A percentile compares a stretch with the other conserved stretches of the same genome.
phyloP scores from a whole-genome alignment of 2,888 invertebrate species.

The Eugnorisma glareosa region DNA sequence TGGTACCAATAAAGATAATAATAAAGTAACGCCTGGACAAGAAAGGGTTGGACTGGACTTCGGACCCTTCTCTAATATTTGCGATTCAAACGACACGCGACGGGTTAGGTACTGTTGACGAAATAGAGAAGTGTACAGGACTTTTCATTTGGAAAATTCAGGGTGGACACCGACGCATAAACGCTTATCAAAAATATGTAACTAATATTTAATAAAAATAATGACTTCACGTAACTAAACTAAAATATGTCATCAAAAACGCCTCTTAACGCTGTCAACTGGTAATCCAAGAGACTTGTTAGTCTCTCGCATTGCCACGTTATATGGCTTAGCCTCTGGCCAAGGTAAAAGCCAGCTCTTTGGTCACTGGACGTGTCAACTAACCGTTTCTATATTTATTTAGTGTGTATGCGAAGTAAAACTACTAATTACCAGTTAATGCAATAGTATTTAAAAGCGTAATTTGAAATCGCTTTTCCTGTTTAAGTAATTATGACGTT shows the following conservation, averaged over 20 bases:
- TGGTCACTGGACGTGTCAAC: not conserved
- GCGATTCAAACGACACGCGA: conserved; percentile 53
- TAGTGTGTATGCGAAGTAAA: not conserved
- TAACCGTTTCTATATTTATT: not conserved
- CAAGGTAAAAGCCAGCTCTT: not conserved
- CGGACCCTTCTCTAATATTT: conserved; percentile 64
- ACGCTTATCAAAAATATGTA: too few relatives aligned
- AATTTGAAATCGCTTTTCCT: not conserved
- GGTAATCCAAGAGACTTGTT: not conserved
- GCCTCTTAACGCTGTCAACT: not conserved
- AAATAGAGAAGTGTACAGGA: not conserved
- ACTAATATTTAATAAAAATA: too few relatives aligned
- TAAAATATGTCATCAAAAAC: too few relatives aligned
- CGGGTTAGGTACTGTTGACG: conserved; percentile 45
- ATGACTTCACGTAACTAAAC: too few relatives aligned
- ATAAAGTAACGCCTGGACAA: conserved; percentile 54
- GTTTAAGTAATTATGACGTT: not conserved
- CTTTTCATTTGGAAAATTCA: not conserved
- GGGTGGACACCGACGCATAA: too few relatives aligned
- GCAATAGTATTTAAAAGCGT: not conserved
- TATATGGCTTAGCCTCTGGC: not conserved
- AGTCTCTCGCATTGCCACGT: not conserved
- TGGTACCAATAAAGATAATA: conserved; percentile 65
- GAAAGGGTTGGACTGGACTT: conserved; percentile 55
- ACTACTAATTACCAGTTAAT: not conserved